Evolutionary conservation across 2,888 invertebrate species (phyloP).

Genomic region (Odontocerum albicorne): DNA sequence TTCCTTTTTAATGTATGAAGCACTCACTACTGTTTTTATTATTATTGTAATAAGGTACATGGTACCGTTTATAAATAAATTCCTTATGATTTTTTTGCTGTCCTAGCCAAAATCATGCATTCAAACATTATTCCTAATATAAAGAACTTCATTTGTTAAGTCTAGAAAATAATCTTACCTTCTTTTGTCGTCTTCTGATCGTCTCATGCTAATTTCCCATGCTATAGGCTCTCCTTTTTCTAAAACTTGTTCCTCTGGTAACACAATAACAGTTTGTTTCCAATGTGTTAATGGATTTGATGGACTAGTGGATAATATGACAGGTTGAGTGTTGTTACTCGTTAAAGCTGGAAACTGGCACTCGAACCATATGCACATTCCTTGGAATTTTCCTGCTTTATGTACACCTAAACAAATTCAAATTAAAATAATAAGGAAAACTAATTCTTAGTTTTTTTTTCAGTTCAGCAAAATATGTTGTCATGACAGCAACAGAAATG

Average conservation of each 20-base stretch:
- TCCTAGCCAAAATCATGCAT: no score
- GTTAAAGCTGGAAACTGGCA: slow-evolving; percentile 66
- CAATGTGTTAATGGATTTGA: slow-evolving; percentile 77
- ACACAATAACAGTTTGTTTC: slow-evolving; percentile 88
- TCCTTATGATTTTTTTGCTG: no score
- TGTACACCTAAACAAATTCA: slow-evolving; percentile 54
- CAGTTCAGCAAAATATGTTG: no score
- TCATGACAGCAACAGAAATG: no score
- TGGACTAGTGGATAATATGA: slow-evolving; percentile 78
- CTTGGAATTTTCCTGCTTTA: slow-evolving; percentile 67
- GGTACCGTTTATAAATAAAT: no score
- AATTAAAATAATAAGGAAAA: neutral
- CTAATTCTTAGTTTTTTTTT: no score
- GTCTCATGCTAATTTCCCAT: slow-evolving; percentile 65
- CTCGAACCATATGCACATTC: slow-evolving; percentile 81
- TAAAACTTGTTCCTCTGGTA: slow-evolving; percentile 65
- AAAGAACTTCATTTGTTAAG: no score
- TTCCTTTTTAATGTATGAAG: no score
- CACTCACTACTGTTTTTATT: no score
- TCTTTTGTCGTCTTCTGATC: slow-evolving; percentile 52
- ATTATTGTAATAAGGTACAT: no score
- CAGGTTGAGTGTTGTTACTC: slow-evolving; percentile 50
- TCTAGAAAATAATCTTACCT: no score
- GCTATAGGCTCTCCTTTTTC: slow-evolving; percentile 66
- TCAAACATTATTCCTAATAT: no score